Percentiles rank a stretch among this genome's conserved stretches.
Conservation (phyloP, 2,113 vertebrate genomes). For the Nycticebus coucang region DNA sequence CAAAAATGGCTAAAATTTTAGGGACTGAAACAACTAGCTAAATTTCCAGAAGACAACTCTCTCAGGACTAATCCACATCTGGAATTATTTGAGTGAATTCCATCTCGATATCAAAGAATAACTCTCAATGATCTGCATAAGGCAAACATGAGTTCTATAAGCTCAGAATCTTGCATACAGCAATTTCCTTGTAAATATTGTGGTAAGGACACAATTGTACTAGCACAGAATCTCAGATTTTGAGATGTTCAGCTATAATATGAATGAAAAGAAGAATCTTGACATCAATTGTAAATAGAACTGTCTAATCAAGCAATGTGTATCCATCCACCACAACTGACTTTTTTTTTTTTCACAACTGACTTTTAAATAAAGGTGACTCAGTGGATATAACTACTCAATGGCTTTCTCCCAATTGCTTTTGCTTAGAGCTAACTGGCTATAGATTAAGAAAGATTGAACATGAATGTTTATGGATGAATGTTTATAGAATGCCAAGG, state of each 20-base stretch:
- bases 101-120: not conserved
- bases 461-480: not conserved
- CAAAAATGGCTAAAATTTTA: not conserved
- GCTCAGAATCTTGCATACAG: not conserved
- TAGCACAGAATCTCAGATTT: not conserved
- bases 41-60: not conserved
- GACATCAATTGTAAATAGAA: conserved; percentile 56
- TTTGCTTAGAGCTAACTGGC: conserved; percentile 56
- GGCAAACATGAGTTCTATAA: not conserved
- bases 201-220: not conserved
- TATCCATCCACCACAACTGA: not conserved
- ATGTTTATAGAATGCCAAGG: not conserved
- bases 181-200: not conserved
- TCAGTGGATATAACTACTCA: conserved; percentile 49
- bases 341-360: not conserved
- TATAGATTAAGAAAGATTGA: conserved; percentile 41
- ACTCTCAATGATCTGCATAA: not conserved
- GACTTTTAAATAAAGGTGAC: conserved; percentile 58
- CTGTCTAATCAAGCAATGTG: conserved; percentile 30
- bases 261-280: conserved; percentile 18
- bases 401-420: conserved; percentile 49
- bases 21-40: not conserved
- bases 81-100: not conserved
- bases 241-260: conserved; percentile 2
- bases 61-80: not conserved